Percentiles rank a stretch among this genome's conserved stretches.
Conservation (phyloP, 2,113 vertebrate species). For the Gambusia affinis region DNA sequence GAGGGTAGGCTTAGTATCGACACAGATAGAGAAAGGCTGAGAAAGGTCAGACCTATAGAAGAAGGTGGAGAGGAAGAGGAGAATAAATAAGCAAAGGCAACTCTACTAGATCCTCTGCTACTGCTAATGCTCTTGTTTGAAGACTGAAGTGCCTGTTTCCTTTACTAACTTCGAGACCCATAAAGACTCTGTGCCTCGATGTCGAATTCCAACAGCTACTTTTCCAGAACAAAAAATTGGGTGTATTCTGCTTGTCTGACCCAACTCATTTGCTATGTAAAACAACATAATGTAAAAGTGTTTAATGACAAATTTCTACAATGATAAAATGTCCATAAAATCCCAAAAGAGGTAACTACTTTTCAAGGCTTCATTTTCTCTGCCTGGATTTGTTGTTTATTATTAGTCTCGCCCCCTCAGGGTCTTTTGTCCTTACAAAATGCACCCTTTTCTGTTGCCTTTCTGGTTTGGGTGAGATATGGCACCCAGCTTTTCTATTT, state of each 20-base stretch:
- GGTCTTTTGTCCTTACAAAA: constrained; percentile 37
- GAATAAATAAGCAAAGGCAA: constrained; percentile 20
- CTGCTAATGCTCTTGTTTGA: constrained; percentile 38
- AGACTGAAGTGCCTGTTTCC: constrained; percentile 25
- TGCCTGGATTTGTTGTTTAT: constrained; percentile 44
- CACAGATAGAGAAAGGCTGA: constrained; percentile 37
- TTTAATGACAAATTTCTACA: constrained; percentile 7
- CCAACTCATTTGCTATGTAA: constrained; percentile 7
- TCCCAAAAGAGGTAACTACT: not conserved
- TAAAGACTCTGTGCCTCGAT: constrained; percentile 1
- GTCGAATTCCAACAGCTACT: constrained; percentile 20
- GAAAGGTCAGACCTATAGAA: constrained; percentile 52
- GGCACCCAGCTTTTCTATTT: constrained; percentile 43
- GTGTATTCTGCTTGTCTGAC: constrained; percentile 27
- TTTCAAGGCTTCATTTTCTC: constrained; percentile 48
- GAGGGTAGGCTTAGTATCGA: constrained; percentile 25
- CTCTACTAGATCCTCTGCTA: constrained; percentile 23
- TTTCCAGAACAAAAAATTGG: constrained; percentile 12
- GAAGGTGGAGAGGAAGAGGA: constrained; percentile 1
- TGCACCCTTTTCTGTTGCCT: constrained; percentile 29
- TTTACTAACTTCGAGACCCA: constrained; percentile 13
- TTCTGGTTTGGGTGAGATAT: constrained; percentile 58
- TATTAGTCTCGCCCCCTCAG: constrained; percentile 38
- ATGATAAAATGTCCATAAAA: constrained; percentile 27
- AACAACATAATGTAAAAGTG: constrained; percentile 15